These are phyloP conservation scores for Phyllostomus hastatus DNA, from an alignment of 2,113 vertebrate genomes.

Conservation along the genomic window DNA sequence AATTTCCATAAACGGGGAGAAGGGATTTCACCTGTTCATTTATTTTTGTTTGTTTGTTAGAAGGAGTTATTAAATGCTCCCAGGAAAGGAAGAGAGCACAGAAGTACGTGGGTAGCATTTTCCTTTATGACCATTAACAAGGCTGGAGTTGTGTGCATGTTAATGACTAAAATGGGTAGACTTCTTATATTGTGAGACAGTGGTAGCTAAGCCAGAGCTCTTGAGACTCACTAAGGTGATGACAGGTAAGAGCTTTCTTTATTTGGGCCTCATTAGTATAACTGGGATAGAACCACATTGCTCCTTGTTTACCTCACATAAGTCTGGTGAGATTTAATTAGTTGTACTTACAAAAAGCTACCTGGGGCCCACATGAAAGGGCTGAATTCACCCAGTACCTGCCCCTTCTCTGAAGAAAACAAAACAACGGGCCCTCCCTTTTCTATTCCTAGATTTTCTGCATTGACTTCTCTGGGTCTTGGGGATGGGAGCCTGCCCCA, in stretches of 20 bases:
- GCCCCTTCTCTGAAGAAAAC: background rate
- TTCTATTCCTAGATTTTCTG: background rate
- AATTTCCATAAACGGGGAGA: background rate
- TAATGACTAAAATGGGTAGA: background rate
- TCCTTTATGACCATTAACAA: background rate
- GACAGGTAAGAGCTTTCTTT: conserved; percentile 21
- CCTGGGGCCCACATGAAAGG: background rate
- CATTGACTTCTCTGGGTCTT: background rate
- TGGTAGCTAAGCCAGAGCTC: conserved; percentile 13
- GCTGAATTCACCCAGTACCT: background rate
- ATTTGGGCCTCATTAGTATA: conserved; percentile 37
- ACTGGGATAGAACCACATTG: background rate
- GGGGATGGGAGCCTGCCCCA: background rate
- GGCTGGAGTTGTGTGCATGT: background rate
- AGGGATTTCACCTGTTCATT: background rate
- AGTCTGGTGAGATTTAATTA: conserved; percentile 62
- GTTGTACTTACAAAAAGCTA: background rate
- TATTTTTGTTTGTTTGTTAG: background rate
- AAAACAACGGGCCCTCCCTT: background rate
- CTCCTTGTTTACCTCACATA: conserved; percentile 8
- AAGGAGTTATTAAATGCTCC: background rate
- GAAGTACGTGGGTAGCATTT: background rate
- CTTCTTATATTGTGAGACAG: background rate
- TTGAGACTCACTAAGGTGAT: background rate
- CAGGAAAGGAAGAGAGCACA: background rate